phyloP scores from a whole-genome alignment of 1,140 invertebrate species.

The Drosophila cardini region DNA sequence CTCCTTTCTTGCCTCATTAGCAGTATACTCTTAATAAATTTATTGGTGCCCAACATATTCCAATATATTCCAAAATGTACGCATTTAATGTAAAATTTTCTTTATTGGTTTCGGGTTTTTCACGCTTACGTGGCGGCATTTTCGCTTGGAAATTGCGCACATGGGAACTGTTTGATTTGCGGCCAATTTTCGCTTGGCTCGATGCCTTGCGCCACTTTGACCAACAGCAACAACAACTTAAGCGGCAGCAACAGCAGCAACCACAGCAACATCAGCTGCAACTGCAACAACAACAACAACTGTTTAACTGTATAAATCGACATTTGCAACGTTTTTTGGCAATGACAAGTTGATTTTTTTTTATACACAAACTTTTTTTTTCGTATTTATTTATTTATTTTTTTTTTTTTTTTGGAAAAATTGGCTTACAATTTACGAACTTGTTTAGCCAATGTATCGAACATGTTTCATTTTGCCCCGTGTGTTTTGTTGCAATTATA shows the following conservation, averaged over 20 bases:
- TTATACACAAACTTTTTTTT: constrained; percentile 13
- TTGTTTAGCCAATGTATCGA: constrained; percentile 57
- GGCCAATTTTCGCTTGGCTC: constrained; percentile 67
- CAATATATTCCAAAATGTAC: constrained; percentile 62
- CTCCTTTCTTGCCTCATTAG: constrained; percentile 33
- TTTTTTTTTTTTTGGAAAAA: constrained; percentile 52
- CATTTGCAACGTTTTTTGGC: constrained; percentile 79
- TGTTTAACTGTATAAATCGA: constrained; percentile 57
- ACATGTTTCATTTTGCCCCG: constrained; percentile 39
- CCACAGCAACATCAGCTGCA: constrained; percentile 25
- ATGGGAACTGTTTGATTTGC: constrained; percentile 83
- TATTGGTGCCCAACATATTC: constrained; percentile 38
- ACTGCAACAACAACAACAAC: constrained; percentile 35
- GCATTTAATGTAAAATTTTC: constrained; percentile 61
- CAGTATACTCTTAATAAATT: constrained; percentile 24
- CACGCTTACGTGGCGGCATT: constrained; percentile 69
- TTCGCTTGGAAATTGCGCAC: constrained; percentile 69
- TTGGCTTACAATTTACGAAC: constrained; percentile 73
- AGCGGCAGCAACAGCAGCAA: constrained; percentile 27
- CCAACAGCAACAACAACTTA: constrained; percentile 30
- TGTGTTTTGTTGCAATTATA: constrained; percentile 37
- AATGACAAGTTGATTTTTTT: constrained; percentile 75
- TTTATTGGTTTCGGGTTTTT: constrained; percentile 51
- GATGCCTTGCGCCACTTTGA: constrained; percentile 60
- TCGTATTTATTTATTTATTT: constrained; percentile 5